phyloP scores from a whole-genome alignment of 1,140 invertebrate species.

The Nomia melanderi region DNA sequence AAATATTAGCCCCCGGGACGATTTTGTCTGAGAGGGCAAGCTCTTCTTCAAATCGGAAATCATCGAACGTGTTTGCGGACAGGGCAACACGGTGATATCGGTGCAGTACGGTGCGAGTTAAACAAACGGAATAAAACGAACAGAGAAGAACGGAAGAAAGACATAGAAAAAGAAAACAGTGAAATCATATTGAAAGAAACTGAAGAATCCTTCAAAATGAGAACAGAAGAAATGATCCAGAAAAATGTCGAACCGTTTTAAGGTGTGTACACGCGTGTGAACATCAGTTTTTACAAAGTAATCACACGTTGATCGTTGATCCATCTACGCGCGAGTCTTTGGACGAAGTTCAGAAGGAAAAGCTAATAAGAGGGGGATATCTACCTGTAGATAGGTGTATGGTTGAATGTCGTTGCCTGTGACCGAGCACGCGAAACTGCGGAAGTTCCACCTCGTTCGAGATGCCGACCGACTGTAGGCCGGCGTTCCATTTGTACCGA shows the following conservation, averaged over 20 bases:
- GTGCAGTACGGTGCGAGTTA: constrained; percentile 49
- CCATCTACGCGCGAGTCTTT: constrained; percentile 42
- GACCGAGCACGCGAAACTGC: constrained; percentile 96
- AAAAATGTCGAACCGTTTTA: constrained; percentile 5
- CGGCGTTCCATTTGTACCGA: constrained; percentile 96
- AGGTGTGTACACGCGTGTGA: constrained; percentile 36
- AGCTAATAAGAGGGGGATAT: constrained; percentile 76
- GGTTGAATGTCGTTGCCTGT: constrained; percentile 94
- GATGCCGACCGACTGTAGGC: constrained; percentile 93
- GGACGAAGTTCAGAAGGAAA: constrained; percentile 62
- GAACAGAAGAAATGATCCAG: background rate
- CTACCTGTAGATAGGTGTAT: constrained; percentile 97
- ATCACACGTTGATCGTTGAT: constrained; percentile 11
- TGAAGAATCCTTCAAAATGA: background rate
- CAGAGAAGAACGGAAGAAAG: background rate
- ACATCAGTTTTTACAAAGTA: constrained; percentile 18
- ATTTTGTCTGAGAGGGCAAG: constrained; percentile 36
- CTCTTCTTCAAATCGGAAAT: constrained; percentile 31
- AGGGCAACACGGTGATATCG: constrained; percentile 49
- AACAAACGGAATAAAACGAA: background rate
- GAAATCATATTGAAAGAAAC: background rate
- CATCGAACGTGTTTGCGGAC: constrained; percentile 48
- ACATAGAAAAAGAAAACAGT: background rate
- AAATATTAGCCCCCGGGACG: constrained; percentile 43
- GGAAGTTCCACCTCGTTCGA: constrained; percentile 95